phyloP scores from a whole-genome alignment of 2,888 invertebrate species.

The Calephelis perditalis region DNA sequence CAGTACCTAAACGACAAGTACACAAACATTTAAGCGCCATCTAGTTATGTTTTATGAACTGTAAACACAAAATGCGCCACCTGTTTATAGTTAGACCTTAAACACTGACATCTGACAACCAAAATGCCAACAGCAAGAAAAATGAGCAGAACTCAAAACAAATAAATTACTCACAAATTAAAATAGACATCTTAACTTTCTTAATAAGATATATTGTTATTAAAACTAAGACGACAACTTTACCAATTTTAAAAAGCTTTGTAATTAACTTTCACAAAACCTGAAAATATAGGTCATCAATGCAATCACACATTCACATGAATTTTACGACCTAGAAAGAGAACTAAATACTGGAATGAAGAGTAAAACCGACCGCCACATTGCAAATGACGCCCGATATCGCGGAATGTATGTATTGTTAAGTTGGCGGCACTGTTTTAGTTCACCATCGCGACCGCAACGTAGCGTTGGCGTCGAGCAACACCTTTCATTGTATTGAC shows the following conservation, averaged over 20 bases:
- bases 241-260: neutral
- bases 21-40: neutral
- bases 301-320: constrained; percentile 28
- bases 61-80: neutral
- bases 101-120: neutral
- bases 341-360: constrained; percentile 47
- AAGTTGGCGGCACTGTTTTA: constrained; percentile 67
- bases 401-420: constrained; percentile 55
- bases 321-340: constrained; percentile 40
- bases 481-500: constrained; percentile 86
- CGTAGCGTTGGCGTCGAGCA: constrained; percentile 80
- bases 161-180: neutral
- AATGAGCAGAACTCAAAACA: neutral
- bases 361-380: constrained; percentile 57
- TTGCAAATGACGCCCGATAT: constrained; percentile 69
- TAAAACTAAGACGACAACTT: neutral
- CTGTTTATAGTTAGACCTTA: neutral
- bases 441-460: constrained; percentile 77
- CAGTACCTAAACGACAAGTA: neutral
- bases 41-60: neutral
- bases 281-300: constrained; percentile 34
- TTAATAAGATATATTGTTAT: neutral
- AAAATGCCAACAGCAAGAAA: neutral
- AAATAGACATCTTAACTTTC: neutral
- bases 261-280: constrained; percentile 9